Conservation (phyloP, 2,888 invertebrate genomes). For the Orthosia incerta region DNA sequence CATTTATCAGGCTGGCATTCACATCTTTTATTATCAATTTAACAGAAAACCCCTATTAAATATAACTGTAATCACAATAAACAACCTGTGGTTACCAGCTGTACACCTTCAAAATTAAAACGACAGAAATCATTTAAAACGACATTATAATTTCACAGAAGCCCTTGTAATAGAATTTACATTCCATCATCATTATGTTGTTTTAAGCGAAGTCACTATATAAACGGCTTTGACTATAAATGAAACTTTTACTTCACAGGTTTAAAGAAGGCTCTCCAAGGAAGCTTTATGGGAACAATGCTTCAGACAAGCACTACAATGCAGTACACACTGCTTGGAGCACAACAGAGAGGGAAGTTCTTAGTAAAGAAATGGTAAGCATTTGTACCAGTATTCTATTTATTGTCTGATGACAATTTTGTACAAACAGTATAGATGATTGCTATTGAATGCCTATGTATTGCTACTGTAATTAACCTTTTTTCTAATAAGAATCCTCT, state of each 20-base stretch:
- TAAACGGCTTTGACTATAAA: background rate
- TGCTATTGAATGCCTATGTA: background rate
- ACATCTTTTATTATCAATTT: background rate
- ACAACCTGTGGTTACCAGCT: background rate
- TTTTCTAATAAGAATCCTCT: background rate
- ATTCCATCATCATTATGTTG: too few species aligned
- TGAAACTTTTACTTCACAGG: slow-evolving; percentile 62
- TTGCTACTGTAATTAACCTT: background rate
- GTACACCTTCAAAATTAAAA: too few species aligned
- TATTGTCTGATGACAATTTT: background rate
- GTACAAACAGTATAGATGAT: background rate
- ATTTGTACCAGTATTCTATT: background rate
- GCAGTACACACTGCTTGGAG: slow-evolving; percentile 79
- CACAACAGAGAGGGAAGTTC: slow-evolving; percentile 88
- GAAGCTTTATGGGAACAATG: slow-evolving; percentile 78
- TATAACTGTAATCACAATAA: background rate
- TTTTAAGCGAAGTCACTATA: too few species aligned
- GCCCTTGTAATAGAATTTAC: too few species aligned
- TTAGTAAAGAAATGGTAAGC: slow-evolving; percentile 91
- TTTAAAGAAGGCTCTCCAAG: slow-evolving; percentile 76
- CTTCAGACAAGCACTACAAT: slow-evolving; percentile 67
- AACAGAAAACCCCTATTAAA: background rate
- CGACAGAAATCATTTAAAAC: too few species aligned
- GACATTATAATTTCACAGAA: too few species aligned
- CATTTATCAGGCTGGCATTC: background rate